Conservation (phyloP, 2,113 vertebrate genomes). For the Dasyprocta punctata region DNA sequence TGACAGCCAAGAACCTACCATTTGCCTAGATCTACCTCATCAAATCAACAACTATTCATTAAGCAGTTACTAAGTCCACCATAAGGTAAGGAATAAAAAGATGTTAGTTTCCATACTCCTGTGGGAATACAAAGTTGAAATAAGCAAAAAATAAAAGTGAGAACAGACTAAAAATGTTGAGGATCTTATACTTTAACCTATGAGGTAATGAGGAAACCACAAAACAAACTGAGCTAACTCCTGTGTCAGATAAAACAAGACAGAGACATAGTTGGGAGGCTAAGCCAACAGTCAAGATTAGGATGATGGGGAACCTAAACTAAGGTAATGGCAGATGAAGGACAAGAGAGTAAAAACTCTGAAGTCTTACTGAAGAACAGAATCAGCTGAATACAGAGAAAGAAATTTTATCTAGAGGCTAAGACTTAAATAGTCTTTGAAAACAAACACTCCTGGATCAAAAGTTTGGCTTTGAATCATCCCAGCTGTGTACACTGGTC, state of each 20-base stretch:
- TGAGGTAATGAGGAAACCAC: background rate
- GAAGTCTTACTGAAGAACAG: background rate
- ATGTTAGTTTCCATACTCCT: background rate
- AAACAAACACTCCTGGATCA: background rate
- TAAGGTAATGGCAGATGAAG: background rate
- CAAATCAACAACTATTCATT: slow-evolving; percentile 17
- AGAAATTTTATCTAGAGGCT: background rate
- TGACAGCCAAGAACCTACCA: slow-evolving; percentile 4
- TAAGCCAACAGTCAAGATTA: background rate
- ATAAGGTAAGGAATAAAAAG: background rate
- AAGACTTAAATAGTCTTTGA: background rate
- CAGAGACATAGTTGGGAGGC: background rate
- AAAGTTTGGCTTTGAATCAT: background rate
- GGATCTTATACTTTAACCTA: background rate
- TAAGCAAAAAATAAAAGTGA: background rate
- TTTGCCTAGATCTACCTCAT: slow-evolving; percentile 13
- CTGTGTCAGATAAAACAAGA: background rate
- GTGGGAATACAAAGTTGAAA: background rate
- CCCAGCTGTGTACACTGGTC: background rate
- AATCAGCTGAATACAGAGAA: background rate
- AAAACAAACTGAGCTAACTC: background rate
- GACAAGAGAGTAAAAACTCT: background rate
- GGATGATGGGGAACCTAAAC: background rate
- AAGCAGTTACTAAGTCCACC: background rate
- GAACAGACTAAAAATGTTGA: background rate